Conservation (phyloP, 2,113 vertebrate species). For the Turnix velox region DNA sequence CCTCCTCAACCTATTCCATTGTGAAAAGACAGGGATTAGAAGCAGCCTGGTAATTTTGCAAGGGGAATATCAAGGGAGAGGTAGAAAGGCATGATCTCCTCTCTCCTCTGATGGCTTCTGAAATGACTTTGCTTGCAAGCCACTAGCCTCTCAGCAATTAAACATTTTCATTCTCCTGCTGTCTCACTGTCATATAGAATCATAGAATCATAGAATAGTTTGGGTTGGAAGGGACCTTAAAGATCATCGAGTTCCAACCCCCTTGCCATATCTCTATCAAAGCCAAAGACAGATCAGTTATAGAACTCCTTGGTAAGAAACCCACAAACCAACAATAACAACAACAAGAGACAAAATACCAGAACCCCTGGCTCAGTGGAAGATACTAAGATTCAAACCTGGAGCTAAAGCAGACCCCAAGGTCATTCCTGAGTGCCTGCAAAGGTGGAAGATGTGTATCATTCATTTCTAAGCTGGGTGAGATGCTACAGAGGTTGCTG, state of each 20-base stretch:
- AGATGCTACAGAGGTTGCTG: neutral
- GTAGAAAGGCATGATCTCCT: neutral
- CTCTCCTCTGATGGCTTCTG: neutral
- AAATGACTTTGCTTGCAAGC: neutral
- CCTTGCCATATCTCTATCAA: neutral
- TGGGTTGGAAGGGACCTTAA: too few species aligned
- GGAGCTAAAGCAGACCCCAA: neutral
- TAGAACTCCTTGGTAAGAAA: neutral
- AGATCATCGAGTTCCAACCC: too few species aligned
- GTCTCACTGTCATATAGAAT: neutral
- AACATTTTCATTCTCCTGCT: neutral
- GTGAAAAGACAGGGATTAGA: neutral
- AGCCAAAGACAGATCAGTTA: neutral
- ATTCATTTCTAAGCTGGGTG: neutral
- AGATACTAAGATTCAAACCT: neutral
- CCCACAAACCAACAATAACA: neutral
- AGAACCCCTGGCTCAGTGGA: neutral
- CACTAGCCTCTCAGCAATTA: neutral
- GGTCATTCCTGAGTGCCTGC: neutral
- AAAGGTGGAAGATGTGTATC: neutral
- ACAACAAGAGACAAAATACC: neutral
- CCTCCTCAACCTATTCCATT: neutral
- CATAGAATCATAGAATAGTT: too few species aligned
- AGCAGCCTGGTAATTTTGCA: neutral
- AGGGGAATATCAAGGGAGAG: neutral